Evolutionary conservation across 2,888 invertebrate genomes (phyloP), one percentile per base, ranked within the genome.

Genomic region (Cylindroiulus punctatus): DNA sequence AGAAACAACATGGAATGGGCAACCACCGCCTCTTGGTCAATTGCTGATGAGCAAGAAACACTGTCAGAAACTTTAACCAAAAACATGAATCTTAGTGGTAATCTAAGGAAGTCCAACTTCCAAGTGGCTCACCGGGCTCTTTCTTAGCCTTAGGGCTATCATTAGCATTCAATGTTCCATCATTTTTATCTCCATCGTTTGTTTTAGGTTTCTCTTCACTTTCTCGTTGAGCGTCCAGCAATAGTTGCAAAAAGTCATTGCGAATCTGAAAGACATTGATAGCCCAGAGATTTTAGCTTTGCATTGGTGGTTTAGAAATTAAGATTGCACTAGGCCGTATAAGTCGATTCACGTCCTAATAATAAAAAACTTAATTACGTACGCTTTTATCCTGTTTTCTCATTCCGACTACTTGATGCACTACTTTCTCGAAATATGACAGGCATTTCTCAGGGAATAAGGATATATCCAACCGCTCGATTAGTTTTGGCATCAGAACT

Each of bases 171-270:
- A 14, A 47, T 19, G 3, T 52, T n/a, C 30, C 14, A 26, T 30
- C 76, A 2, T 30, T 14, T 10, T 76, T 84, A 19, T 26, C n/a
- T 47, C 84, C 32, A n/a, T 22, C 19, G 19, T 84, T 76, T 36
- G 4, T 17, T 30, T 85, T 44, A 0, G 65, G 40, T 81, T 86
- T 44, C 8, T 42, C 14, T 44, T 81, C 36, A 12, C 26, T 40
- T n/a, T 86, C 81, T 30, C 26, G 19, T 57, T 86, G 83, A 32
- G 81, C 85, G 12, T 85, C 85, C 85, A 86, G 19, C 42, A 86
- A 85, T 26, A 84, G 81, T 47, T 85, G 81, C 32, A 86, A 26
- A 42, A 85, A 86, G 81, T 86, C 86, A 76, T 76, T 76, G 3
- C 30, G 22, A n/a, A 19, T 36, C 81, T 86, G 32, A 30, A 10